Conservation (phyloP, 1,140 invertebrate genomes). For the Arctopsyche grandis region DNA sequence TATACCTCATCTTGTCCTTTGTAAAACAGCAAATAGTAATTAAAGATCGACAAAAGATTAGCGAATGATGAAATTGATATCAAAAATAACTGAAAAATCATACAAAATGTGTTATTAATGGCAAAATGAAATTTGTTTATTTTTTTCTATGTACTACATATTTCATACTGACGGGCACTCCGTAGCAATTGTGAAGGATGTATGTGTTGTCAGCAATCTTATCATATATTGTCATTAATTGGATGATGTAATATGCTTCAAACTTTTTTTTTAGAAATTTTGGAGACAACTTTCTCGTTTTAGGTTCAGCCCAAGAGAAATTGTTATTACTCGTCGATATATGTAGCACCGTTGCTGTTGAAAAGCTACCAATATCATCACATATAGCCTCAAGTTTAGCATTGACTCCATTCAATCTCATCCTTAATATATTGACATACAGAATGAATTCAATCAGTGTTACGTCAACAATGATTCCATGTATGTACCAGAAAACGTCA, state of each 20-base stretch:
- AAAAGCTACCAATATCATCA: neutral
- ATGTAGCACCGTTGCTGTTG: neutral
- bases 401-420: constrained; percentile 1
- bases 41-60: constrained; percentile 24
- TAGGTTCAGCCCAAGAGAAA: constrained; percentile 10
- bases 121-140: neutral
- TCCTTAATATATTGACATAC: neutral
- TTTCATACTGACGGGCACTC: constrained; percentile 24
- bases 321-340: neutral
- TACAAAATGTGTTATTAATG: neutral
- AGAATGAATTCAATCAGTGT: constrained; percentile 16
- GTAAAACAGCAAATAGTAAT: constrained; percentile 18
- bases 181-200: constrained; percentile 22
- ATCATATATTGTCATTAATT: constrained; percentile 35
- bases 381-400: neutral
- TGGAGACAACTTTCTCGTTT: neutral
- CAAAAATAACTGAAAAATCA: constrained; percentile 16
- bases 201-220: constrained; percentile 36
- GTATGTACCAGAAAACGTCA: neutral
- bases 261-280: constrained; percentile 28
- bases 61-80: constrained; percentile 30
- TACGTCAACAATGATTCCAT: neutral
- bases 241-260: constrained; percentile 12
- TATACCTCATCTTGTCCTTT: constrained; percentile 11
- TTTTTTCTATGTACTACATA: neutral